Evolutionary conservation across 2,113 vertebrate species (phyloP).

Genomic region (Dicerorhinus sumatrensis): DNA sequence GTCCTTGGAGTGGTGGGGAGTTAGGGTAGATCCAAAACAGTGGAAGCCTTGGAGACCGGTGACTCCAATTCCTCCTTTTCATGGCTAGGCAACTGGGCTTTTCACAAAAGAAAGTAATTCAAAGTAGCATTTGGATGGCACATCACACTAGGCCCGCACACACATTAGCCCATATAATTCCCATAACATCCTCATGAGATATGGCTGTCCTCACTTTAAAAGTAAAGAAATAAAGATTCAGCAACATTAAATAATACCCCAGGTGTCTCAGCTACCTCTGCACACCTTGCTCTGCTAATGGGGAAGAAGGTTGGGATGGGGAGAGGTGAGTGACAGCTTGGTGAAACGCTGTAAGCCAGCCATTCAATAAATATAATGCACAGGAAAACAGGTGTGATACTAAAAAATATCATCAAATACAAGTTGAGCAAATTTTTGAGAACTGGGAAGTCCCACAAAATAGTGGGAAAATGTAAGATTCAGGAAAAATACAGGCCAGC

Average conservation of each 20-base stretch:
- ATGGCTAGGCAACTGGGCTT: neutral
- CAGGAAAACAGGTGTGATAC: neutral
- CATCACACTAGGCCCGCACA: neutral
- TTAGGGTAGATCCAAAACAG: neutral
- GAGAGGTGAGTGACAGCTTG: neutral
- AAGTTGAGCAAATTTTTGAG: neutral
- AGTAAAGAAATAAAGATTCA: neutral
- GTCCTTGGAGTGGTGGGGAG: neutral
- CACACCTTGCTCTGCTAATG: neutral
- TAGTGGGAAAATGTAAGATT: neutral
- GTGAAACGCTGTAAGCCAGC: neutral
- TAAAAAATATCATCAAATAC: neutral
- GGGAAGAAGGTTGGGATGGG: fast-evolving
- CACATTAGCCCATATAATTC: neutral
- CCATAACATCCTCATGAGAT: neutral
- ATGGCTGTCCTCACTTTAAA: neutral
- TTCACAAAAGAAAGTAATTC: conserved; percentile 22
- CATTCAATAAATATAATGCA: too few relatives aligned
- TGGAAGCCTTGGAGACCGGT: neutral
- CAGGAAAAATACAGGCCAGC: neutral
- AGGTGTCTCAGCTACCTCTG: neutral
- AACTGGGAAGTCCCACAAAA: neutral
- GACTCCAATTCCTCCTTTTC: neutral
- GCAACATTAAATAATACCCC: too few relatives aligned
- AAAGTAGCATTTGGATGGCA: neutral